Evolutionary conservation across 2,888 invertebrate genomes (phyloP).

Genomic region (Brachylomia viminalis): DNA sequence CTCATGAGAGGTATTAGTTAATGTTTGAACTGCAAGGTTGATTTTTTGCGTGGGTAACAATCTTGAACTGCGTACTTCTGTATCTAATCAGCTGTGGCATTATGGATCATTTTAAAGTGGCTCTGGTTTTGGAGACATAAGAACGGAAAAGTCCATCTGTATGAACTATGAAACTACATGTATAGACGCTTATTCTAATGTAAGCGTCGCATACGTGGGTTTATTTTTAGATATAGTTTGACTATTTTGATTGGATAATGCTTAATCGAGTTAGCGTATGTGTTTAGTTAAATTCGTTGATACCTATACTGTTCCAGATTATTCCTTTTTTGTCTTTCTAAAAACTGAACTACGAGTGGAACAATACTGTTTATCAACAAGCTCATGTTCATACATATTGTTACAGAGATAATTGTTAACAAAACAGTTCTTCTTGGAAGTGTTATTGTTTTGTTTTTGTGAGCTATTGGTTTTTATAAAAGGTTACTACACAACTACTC

Average conservation of each 20-base stretch:
- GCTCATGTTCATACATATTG: slow-evolving; percentile 20
- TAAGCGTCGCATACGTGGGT: neutral
- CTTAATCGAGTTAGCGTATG: too few species aligned
- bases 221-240: neutral
- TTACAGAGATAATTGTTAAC: slow-evolving; percentile 37
- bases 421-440: slow-evolving; percentile 36
- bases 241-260: neutral
- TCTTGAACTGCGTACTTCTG: neutral
- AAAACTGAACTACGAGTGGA: neutral
- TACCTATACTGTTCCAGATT: neutral
- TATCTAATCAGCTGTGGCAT: neutral
- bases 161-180: too few species aligned
- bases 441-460: slow-evolving; percentile 52
- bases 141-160: neutral
- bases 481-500: slow-evolving; percentile 13
- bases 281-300: neutral
- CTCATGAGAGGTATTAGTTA: slow-evolving; percentile 20
- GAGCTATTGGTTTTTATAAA: slow-evolving; percentile 30
- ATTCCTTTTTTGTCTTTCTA: neutral
- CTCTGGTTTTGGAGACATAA: neutral
- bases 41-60: slow-evolving; percentile 8
- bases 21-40: slow-evolving; percentile 31
- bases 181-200: neutral
- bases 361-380: slow-evolving; percentile 24
- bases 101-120: neutral